These are phyloP conservation scores for Cinara cedri DNA, from an alignment of 2,888 invertebrate species.

Conservation along the genomic window DNA sequence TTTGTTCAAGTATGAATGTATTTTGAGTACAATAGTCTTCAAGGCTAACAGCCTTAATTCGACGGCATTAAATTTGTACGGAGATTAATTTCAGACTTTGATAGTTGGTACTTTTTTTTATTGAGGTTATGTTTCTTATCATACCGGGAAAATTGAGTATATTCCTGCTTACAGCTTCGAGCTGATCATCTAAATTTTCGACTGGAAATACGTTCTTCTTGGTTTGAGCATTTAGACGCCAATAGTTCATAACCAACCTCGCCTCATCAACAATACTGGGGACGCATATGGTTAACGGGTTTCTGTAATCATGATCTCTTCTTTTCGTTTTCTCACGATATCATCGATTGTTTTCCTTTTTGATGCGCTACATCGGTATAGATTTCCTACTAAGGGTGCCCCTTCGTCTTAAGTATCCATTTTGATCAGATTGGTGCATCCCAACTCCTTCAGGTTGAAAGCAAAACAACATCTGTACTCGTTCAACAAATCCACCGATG, in stretches of 20 bases:
- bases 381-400: background rate
- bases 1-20: no score
- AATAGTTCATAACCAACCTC: conserved; percentile 16
- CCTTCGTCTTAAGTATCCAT: conserved; percentile 3
- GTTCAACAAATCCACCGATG: background rate
- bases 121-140: no score
- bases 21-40: no score
- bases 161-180: background rate
- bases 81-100: no score
- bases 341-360: background rate
- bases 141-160: no score
- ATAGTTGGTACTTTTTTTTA: no score
- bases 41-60: no score
- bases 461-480: conserved; percentile 31
- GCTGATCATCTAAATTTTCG: background rate
- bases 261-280: conserved; percentile 21
- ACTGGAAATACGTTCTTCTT: background rate
- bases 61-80: no score
- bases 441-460: background rate
- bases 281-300: conserved; percentile 25
- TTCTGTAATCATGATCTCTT: conserved; percentile 9
- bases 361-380: background rate
- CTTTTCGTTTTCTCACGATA: conserved; percentile 3
- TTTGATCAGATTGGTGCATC: background rate
- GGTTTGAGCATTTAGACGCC: conserved; percentile 13